A percentile compares a stretch with the other conserved stretches of the same genome.
Conservation (phyloP, 53 echinoderm and acorn worm species). For the Holothuria scabra region DNA sequence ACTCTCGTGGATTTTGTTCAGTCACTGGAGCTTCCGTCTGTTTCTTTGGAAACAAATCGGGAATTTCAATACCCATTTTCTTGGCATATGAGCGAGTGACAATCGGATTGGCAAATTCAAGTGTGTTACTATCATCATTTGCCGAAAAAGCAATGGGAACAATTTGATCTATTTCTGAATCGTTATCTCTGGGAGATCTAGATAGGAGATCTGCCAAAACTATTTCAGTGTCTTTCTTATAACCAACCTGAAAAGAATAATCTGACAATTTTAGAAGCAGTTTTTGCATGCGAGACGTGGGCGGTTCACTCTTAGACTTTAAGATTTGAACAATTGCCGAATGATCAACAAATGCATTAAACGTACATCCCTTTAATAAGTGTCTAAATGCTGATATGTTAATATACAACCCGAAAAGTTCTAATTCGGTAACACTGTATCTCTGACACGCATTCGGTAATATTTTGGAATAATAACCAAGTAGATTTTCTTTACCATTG, state of each 20-base stretch:
- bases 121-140: background rate
- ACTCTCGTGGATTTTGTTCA: background rate
- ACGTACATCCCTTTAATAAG: conserved; percentile 7
- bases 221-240: conserved; percentile 61
- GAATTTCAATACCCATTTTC: conserved; percentile 10
- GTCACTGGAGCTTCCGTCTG: background rate
- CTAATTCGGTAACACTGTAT: conserved; percentile 55
- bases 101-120: conserved; percentile 1
- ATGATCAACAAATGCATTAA: conserved; percentile 8
- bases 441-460: conserved; percentile 39
- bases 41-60: conserved; percentile 1
- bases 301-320: conserved; percentile 56
- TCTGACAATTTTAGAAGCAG: conserved; percentile 51
- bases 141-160: background rate
- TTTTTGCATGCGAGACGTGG: conserved; percentile 49
- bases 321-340: conserved; percentile 48
- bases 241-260: conserved; percentile 54
- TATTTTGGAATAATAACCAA: conserved; percentile 59
- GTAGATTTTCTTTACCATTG: conserved; percentile 37
- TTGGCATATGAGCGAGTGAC: conserved; percentile 7
- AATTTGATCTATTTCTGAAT: conserved; percentile 21
- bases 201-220: conserved; percentile 60
- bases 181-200: conserved; percentile 12
- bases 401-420: conserved; percentile 47
- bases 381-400: conserved; percentile 49